Evolutionary conservation across 2,888 invertebrate genomes (phyloP), one percentile per base, ranked within the genome.

Genomic region (Scotopteryx bipunctaria): DNA sequence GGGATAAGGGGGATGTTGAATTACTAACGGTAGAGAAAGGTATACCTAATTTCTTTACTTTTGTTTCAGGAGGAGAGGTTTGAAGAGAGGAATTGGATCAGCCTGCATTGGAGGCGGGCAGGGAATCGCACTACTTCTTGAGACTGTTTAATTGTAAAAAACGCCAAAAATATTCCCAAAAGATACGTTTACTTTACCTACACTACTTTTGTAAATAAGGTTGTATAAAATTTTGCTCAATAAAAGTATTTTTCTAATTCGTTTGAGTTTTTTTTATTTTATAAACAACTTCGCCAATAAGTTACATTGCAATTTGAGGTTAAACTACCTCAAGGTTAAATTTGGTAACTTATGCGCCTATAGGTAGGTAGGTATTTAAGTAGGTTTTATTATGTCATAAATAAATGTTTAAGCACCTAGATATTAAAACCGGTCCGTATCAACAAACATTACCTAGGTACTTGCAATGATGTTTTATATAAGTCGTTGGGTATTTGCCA

Each of bases 41-140:
- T 8, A 37, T 5, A 19, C 6, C 1, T 38, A 1, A 29, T 0
- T 32, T 25, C 1, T 16, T 15, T 16, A 1, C 0, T 43, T 33
- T 44, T 64, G 23, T 91, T 91, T 36, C 77, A 97, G 97, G 81
- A 94, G 97, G 51, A 94, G 95, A 54, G 94, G 94, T 46, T 92
- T 94, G 19, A 98, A 97, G 82, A 93, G 94, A 61, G 98, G 94
- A 16, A 94, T 99, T 73, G 99, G 98, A 6, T 95, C 98, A 2
- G 99, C 99, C 0, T 99, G 99, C 78, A 99, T 99, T 81, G 99
- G 99, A 21, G 99, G 99, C 25, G 99, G 99, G 15, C 99, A 99
- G 88, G 99, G 99, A 46, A 99, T 99, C 70, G 98, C 99, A 3
- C 74, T 99, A 0, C 91, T 99, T 58, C 74, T 99, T 32, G 98